These are phyloP conservation scores for Microchirus variegatus DNA, from an alignment of 2,797 vertebrate species.

Conservation along the genomic window DNA sequence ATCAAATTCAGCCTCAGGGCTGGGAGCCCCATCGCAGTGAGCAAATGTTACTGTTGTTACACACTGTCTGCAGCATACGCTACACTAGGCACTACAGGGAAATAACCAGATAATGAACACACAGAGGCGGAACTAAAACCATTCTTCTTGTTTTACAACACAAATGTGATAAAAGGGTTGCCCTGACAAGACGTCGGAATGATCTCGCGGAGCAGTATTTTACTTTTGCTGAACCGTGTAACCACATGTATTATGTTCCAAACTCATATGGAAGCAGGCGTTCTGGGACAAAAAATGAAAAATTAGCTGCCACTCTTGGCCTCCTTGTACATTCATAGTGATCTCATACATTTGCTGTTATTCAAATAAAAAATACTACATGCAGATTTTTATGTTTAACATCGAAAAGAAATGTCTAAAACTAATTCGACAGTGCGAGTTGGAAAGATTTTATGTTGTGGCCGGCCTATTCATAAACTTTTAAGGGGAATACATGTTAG, in stretches of 20 bases:
- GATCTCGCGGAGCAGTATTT: conserved; percentile 33
- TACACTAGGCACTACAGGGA: not conserved
- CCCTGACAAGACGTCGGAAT: conserved; percentile 20
- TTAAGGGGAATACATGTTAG: conserved; percentile 1
- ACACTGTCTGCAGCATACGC: no score
- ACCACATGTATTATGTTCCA: conserved; percentile 43
- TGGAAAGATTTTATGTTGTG: conserved; percentile 18
- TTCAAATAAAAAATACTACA: conserved; percentile 15
- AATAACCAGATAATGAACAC: conserved; percentile 22
- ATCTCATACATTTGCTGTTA: conserved; percentile 22
- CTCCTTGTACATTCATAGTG: conserved; percentile 24
- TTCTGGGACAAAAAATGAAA: conserved; percentile 37
- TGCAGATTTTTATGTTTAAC: not conserved
- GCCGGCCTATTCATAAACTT: conserved; percentile 14
- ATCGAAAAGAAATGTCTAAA: conserved; percentile 17
- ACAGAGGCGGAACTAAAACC: conserved; percentile 18
- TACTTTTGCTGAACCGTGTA: conserved; percentile 35
- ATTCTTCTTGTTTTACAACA: conserved; percentile 5
- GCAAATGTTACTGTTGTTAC: no score
- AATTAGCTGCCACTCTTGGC: conserved; percentile 47
- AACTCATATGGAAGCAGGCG: conserved; percentile 39
- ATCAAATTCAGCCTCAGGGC: no score
- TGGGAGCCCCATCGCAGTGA: no score
- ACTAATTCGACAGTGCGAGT: conserved; percentile 7
- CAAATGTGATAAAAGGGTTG: conserved; percentile 32